Base-by-base conservation (phyloP, 2,888 invertebrate genomes). In the Euclidia mi region DNA sequence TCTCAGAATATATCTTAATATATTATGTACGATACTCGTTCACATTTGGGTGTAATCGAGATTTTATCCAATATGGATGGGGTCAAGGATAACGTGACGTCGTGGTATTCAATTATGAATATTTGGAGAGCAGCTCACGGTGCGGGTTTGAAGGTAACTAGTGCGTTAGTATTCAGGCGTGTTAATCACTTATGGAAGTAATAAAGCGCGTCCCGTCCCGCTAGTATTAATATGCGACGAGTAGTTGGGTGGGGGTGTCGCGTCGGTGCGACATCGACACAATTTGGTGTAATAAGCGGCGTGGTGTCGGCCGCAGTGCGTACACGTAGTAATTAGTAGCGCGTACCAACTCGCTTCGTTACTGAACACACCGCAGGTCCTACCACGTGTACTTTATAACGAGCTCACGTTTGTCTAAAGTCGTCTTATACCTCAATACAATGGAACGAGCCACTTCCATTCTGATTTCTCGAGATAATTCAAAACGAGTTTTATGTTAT, bases 111-210 rank as follows among this genome's bases (percentile, higher is more conserved):
- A 38, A 51, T 63, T 63, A 50, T 32, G 51, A 56, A 51, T 42
- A 47, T 28, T 44, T 40, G 53, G 44, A 6, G 20, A 25, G 20
- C 7, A n/a, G 20, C 20, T 3, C 20, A 7, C 25, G 56, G 15
- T 29, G 55, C 52, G 15, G 49, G 47, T 31, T 53, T 34, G 53
- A 51, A 48, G 4, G 17, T 38, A 45, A 43, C 31, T 65, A 57
- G 69, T 42, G 56, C 63, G 57, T 71, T 65, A 69, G 69, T 70
- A 68, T 71, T 70, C 68, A 58, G 47, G 41, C 53, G 65, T 53
- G 69, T 61, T 56, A 57, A 67, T 71, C 65, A 71, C 61, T 74
- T 65, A 52, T 42, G 53, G 48, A 69, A 71, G 65, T 76, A 69
- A 74, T 73, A 76, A 71, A 62, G 62, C 65, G 60, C 47, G 51